These are phyloP conservation scores for Teinopalpus imperialis DNA, from an alignment of 2,888 invertebrate genomes.

Conservation along the genomic window DNA sequence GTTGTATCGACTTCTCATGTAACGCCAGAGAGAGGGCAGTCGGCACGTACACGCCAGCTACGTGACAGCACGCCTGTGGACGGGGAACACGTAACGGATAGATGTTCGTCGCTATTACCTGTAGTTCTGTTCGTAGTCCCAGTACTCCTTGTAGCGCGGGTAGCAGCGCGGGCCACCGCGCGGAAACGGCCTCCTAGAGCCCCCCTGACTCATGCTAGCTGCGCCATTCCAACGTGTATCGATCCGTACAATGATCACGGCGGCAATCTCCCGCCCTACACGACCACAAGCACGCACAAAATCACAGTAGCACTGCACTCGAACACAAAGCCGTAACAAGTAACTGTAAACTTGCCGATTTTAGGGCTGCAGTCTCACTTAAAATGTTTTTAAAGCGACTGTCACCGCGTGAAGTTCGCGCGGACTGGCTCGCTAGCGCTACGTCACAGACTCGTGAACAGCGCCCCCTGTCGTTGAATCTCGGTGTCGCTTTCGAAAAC, in stretches of 20 bases:
- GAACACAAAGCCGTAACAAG: slow-evolving; percentile 46
- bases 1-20: slow-evolving; percentile 19
- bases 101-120: slow-evolving; percentile 42
- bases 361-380: slow-evolving; percentile 46
- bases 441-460: slow-evolving; percentile 41
- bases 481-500: slow-evolving; percentile 52
- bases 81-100: background rate
- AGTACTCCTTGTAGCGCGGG: slow-evolving; percentile 78
- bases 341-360: slow-evolving; percentile 35
- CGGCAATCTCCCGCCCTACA: slow-evolving; percentile 39
- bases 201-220: slow-evolving; percentile 72
- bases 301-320: slow-evolving; percentile 47
- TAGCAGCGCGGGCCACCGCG: slow-evolving; percentile 77
- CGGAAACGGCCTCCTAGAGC: slow-evolving; percentile 71
- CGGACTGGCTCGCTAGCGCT: slow-evolving; percentile 59
- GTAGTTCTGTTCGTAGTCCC: slow-evolving; percentile 78
- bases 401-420: slow-evolving; percentile 63
- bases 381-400: slow-evolving; percentile 55
- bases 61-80: slow-evolving; percentile 16
- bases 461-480: slow-evolving; percentile 46
- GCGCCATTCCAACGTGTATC: slow-evolving; percentile 64
- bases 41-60: slow-evolving; percentile 16
- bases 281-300: slow-evolving; percentile 39
- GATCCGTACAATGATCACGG: slow-evolving; percentile 57
- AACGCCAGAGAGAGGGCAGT: slow-evolving; percentile 10